Conservation (phyloP, 2,888 invertebrate species). For the Lepetodrilus schrolli region DNA sequence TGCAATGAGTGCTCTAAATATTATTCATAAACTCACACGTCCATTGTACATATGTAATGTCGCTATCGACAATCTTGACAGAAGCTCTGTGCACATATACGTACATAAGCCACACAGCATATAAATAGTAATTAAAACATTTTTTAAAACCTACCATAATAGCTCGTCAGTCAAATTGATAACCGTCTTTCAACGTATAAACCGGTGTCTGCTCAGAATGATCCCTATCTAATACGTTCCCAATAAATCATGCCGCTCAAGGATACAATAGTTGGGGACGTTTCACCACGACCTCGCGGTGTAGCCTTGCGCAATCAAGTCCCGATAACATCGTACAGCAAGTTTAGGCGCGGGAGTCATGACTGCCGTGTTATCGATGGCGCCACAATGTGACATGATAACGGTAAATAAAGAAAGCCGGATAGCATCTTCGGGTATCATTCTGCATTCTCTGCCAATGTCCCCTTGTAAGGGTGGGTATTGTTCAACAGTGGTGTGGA, state of each 20-base stretch:
- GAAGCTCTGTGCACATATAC: neutral
- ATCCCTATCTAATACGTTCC: slow-evolving; percentile 9
- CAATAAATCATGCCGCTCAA: slow-evolving; percentile 25
- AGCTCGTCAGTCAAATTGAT: slow-evolving; percentile 9
- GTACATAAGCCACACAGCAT: neutral
- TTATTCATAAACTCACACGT: too few species aligned
- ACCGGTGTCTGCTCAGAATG: slow-evolving; percentile 8
- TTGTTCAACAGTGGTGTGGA: slow-evolving; percentile 15
- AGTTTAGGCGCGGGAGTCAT: neutral
- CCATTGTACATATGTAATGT: too few species aligned
- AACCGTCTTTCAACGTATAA: slow-evolving; percentile 14
- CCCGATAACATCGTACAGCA: neutral
- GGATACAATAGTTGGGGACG: slow-evolving; percentile 21
- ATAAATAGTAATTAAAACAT: slow-evolving; percentile 19
- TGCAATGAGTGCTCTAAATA: too few species aligned
- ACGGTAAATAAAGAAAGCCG: slow-evolving; percentile 13
- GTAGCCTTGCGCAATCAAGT: slow-evolving; percentile 18
- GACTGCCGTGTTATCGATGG: neutral
- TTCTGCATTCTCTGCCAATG: neutral
- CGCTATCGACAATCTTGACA: neutral
- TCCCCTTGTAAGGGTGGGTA: neutral
- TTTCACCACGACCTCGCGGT: slow-evolving; percentile 13
- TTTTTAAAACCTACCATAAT: slow-evolving; percentile 7
- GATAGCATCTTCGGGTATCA: slow-evolving; percentile 6
- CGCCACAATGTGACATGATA: slow-evolving; percentile 4